Evolutionary conservation across 2,113 vertebrate genomes (phyloP), one percentile per base, ranked within the genome.

Genomic region (Eolophus roseicapilla): DNA sequence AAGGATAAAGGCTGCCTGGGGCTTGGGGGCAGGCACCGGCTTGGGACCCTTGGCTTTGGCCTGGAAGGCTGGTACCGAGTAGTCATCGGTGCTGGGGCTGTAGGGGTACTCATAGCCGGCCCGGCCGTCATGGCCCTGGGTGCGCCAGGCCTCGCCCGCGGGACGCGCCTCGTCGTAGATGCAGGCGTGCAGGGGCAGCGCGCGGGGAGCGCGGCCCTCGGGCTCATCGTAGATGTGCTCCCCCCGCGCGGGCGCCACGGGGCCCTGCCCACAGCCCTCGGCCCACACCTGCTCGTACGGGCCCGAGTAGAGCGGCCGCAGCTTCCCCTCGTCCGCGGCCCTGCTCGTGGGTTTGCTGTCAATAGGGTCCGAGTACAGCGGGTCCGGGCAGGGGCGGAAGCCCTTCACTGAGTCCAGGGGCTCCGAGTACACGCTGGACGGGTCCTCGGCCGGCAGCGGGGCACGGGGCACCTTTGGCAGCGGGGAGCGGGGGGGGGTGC

Each of bases 151-250:
- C 28, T 98, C 97, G 1, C 95, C 97, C 9, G 97, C 97, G 77
- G 97, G 93, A 13, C 97, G 96, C 1, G 98, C 98, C 85, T 99
- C 98, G 0, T 99, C 98, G 2, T 99, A 99, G 91, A 99, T 98
- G 88, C 59, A 44, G 46, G 94, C 7, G 31, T 67, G 2, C 17
- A 68, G 19, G 4, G 85, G 96, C 25, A 93, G 41, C 2, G 92
- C 37, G 14, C 70, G 87, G 3, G 93, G 83, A 9, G 96, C 97
- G 0, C 98, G 83, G 4, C 99, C 99, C 74, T 99, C 99, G 0
- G 99, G 99, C 85, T 99, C 99, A 1, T 99, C 99, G 0, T 99
- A 99, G 85, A 99, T 99, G 95, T 99, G 99, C 52, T 99, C 99
- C 28, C 85, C 96, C 46, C 4, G 47, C 37, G 92, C 75, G 0